These are phyloP conservation scores for Unio delphinus DNA, from an alignment of 2,888 invertebrate genomes.

Conservation along the genomic window DNA sequence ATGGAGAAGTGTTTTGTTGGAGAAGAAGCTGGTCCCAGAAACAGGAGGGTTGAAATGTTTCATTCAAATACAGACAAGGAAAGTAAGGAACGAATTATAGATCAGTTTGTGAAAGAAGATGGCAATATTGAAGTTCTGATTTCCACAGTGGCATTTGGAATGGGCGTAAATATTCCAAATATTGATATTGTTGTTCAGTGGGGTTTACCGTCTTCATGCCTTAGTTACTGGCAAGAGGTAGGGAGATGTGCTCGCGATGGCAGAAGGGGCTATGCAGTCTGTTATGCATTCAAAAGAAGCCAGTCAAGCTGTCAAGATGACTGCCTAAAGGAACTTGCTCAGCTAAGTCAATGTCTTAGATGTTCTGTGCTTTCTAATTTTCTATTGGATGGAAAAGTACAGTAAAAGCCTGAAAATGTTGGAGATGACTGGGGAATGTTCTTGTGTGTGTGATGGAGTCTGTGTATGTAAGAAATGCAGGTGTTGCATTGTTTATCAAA, in stretches of 20 bases:
- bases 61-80: constrained; percentile 19
- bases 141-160: constrained; percentile 29
- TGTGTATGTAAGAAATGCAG: constrained; percentile 13
- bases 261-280: constrained; percentile 6
- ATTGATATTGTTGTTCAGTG: constrained; percentile 25
- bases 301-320: constrained; percentile 1
- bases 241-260: constrained; percentile 15
- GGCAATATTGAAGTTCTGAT: constrained; percentile 14
- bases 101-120: constrained; percentile 9
- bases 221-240: constrained; percentile 28
- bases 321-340: neutral
- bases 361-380: neutral
- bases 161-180: constrained; percentile 30
- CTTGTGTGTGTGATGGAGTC: neutral
- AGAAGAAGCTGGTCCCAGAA: neutral
- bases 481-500: constrained; percentile 13
- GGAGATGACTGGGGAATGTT: neutral
- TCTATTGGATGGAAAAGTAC: constrained; percentile 6
- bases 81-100: constrained; percentile 14
- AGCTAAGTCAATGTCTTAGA: constrained; percentile 1
- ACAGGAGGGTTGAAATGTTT: constrained; percentile 23
- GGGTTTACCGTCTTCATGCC: constrained; percentile 13
- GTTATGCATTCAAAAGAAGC: constrained; percentile 11
- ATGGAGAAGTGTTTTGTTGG: constrained; percentile 5
- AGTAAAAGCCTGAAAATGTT: neutral